A percentile compares a stretch with the other conserved stretches of the same genome.
Conservation (phyloP, 2,888 invertebrate species). For the Oscheius sp. region DNA sequence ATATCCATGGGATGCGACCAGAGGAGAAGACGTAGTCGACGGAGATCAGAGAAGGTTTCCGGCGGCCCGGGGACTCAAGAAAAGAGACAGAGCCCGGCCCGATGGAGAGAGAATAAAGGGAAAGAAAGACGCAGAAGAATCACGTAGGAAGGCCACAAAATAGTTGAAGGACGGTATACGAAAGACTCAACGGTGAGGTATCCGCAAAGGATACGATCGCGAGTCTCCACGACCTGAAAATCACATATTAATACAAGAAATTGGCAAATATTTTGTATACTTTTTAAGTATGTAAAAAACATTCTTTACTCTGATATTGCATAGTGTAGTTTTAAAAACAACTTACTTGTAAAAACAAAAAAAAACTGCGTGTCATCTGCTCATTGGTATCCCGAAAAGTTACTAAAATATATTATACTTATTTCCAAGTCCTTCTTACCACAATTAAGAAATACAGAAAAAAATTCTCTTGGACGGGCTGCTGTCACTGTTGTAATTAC, state of each 20-base stretch:
- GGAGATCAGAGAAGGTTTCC: constrained; percentile 34
- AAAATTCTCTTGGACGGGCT: background rate
- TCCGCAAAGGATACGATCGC: constrained; percentile 26
- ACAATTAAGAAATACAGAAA: no score
- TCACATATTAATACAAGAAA: no score
- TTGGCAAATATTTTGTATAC: no score
- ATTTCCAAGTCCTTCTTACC: background rate
- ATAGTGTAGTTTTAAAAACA: no score
- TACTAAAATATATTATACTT: background rate
- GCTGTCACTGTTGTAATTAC: background rate
- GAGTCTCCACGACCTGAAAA: constrained; percentile 25
- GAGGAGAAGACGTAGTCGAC: background rate
- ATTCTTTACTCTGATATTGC: no score
- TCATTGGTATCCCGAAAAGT: background rate
- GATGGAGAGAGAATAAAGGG: background rate
- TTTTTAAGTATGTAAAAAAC: no score
- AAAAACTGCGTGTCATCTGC: background rate
- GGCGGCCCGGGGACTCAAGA: constrained; percentile 22
- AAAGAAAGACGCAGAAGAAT: background rate
- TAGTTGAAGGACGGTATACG: constrained; percentile 15
- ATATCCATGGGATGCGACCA: constrained; percentile 28
- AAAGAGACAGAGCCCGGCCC: constrained; percentile 5
- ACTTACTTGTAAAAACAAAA: background rate
- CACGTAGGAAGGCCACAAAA: constrained; percentile 9
- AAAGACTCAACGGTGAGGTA: constrained; percentile 30